Evolutionary conservation across 2,113 vertebrate genomes (phyloP).

Genomic region (Cavia porcellus): DNA sequence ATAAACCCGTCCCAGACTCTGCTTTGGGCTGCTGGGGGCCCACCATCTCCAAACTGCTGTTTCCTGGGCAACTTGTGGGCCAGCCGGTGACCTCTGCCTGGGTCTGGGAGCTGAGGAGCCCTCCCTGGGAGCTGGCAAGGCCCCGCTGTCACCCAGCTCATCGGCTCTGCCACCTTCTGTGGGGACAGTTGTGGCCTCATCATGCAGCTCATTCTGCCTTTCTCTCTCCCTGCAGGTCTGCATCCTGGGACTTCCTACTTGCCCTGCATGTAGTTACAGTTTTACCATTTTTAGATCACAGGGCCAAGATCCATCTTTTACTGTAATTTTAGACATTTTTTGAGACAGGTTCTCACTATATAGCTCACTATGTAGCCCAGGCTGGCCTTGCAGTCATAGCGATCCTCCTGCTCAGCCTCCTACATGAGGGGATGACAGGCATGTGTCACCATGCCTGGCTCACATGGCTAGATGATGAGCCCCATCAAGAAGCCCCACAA

Average conservation of each 20-base stretch:
- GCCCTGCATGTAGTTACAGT: too few species aligned
- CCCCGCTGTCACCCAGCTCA: not conserved
- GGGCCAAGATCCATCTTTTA: not conserved
- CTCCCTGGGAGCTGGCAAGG: too few species aligned
- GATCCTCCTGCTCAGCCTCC: not conserved
- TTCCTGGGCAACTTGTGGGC: not conserved
- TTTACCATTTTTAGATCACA: not conserved
- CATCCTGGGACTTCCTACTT: not conserved
- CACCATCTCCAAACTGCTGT: not conserved
- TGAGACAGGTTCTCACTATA: not conserved
- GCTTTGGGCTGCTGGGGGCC: not conserved
- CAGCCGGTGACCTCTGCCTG: not conserved
- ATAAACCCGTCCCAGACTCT: not conserved
- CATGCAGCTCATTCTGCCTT: not conserved
- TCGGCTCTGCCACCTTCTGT: not conserved
- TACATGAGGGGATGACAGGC: not conserved
- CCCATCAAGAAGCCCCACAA: not conserved
- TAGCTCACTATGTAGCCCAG: not conserved
- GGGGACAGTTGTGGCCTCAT: not conserved
- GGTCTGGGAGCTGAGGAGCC: not conserved
- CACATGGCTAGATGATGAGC: not conserved
- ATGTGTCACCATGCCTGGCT: not conserved
- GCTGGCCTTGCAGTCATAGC: not conserved
- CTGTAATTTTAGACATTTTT: not conserved
- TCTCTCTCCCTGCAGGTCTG: slow-evolving; percentile 60